Percentiles rank a stretch among this genome's conserved stretches.
These are phyloP conservation scores for Drosophila tripunctata DNA, from an alignment of 2,888 invertebrate genomes.

Conservation along the genomic window DNA sequence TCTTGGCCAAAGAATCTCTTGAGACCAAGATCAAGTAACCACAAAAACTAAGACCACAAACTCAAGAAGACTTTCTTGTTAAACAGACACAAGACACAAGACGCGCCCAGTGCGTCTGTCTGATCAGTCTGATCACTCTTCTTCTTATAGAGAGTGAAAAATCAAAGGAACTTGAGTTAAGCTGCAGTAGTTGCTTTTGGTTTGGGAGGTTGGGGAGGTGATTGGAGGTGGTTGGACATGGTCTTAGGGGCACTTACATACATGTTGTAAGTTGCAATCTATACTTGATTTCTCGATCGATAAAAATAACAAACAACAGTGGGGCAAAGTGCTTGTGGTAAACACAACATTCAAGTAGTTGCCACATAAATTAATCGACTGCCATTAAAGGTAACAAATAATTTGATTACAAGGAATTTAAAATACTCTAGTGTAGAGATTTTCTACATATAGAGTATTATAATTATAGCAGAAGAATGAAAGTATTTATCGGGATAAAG, in stretches of 20 bases:
- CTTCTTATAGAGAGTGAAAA: constrained; percentile 63
- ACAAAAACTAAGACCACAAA: constrained; percentile 15
- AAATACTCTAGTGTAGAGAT: constrained; percentile 16
- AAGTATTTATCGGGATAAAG: too few species aligned
- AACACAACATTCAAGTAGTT: constrained; percentile 5
- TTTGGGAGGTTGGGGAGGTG: background rate
- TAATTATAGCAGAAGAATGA: too few species aligned
- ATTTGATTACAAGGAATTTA: background rate
- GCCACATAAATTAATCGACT: constrained; percentile 21
- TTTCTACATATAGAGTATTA: too few species aligned
- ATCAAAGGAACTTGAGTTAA: constrained; percentile 12
- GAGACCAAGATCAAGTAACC: constrained; percentile 15
- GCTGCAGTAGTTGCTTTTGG: too few species aligned
- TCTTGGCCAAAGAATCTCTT: constrained; percentile 21
- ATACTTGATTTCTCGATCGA: constrained; percentile 29
- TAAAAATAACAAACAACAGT: constrained; percentile 39
- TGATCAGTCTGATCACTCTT: constrained; percentile 11
- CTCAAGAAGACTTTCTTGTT: constrained; percentile 46
- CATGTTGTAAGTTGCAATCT: constrained; percentile 4
- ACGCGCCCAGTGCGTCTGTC: constrained; percentile 25
- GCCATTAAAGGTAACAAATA: constrained; percentile 14
- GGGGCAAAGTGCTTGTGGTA: constrained; percentile 32
- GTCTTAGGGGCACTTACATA: too few species aligned
- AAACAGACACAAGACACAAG: constrained; percentile 10
- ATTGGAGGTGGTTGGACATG: constrained; percentile 26